Base-by-base conservation (phyloP, 1,140 invertebrate species). In the Parapsyche elsis region DNA sequence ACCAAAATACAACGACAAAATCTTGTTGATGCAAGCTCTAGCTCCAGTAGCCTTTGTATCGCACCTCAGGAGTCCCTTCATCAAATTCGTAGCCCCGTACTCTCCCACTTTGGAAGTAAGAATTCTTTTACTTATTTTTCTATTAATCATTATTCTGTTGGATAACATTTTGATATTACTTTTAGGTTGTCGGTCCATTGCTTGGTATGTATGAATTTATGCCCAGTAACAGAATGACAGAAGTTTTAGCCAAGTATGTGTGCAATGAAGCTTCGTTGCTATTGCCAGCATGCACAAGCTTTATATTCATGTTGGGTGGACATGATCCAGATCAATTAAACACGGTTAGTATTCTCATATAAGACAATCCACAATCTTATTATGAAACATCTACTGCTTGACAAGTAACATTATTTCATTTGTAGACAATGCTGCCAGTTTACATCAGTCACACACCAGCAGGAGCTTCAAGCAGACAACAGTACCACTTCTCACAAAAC, bases 371-470 rank as follows among this genome's bases (percentile, higher is more conserved):
- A 7, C 38, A 1, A 19, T 74, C 46, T 26, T 26, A 30, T 38
- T 26, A 24, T 57, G 9, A 0, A 45, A 24, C 14, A 76, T 57
- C 1, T 0, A 24, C 21, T 46, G n/a, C 1, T 23, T 73, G 45
- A 46, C 1, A 19, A 16, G 46, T 19, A 10, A 19, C n/a, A 21
- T 7, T 64, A 64, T 76, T 85, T 86, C 10, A 49, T 64, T 86
- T 64, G 1, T 79, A 93, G 90, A 92, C 92, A 0, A 89, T 93
- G 84, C 79, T 94, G 0, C 91, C 93, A 0, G 90, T 95, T 0
- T 93, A 95, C 81, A 86, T 94, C 30, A 90, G 91, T 0, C 94
- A 96, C 84, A 89, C 91, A 5, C 95, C 96, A 1, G 93, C 94
- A 7, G 94, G 95, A n/a, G 91, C 94, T 2, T 94, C 94, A 0